Evolutionary conservation across 1,140 invertebrate species (phyloP).

Genomic region (Pseudomyrmex dendroicus): DNA sequence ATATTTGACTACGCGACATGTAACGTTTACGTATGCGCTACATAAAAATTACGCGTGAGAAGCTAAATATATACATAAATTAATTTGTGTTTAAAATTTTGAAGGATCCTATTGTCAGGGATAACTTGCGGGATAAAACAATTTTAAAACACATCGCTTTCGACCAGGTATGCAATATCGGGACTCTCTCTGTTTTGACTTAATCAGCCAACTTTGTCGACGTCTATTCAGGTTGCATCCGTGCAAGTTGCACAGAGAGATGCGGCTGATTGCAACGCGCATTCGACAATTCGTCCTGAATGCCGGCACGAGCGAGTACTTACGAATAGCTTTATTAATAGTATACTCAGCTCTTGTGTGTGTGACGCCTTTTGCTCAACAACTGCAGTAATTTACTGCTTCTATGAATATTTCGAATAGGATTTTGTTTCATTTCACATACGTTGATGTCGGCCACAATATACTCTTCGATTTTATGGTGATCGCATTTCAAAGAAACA

Average conservation of each 20-base stretch:
- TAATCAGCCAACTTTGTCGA: background rate
- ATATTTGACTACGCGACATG: too few species aligned
- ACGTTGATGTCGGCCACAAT: too few species aligned
- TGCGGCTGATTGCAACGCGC: conserved; percentile 14
- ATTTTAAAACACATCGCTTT: background rate
- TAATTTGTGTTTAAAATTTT: too few species aligned
- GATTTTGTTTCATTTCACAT: too few species aligned
- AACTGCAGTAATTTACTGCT: conserved; percentile 15
- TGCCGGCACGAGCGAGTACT: conserved; percentile 4
- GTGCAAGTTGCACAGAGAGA: background rate
- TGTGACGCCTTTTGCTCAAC: background rate
- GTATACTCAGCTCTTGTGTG: background rate
- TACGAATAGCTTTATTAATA: conserved; percentile 27
- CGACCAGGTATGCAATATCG: too few species aligned
- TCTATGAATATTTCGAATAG: background rate
- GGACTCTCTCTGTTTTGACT: too few species aligned
- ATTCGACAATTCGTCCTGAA: conserved; percentile 28
- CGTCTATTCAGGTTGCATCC: conserved; percentile 1
- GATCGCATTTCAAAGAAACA: too few species aligned
- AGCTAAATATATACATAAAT: background rate
- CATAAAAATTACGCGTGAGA: background rate
- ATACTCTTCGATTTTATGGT: too few species aligned
- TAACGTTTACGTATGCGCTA: too few species aligned
- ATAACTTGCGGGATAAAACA: too few species aligned
- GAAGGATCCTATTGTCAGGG: too few species aligned